Conservation (phyloP, 2,797 vertebrate genomes). For the Rhinophrynus dorsalis region DNA sequence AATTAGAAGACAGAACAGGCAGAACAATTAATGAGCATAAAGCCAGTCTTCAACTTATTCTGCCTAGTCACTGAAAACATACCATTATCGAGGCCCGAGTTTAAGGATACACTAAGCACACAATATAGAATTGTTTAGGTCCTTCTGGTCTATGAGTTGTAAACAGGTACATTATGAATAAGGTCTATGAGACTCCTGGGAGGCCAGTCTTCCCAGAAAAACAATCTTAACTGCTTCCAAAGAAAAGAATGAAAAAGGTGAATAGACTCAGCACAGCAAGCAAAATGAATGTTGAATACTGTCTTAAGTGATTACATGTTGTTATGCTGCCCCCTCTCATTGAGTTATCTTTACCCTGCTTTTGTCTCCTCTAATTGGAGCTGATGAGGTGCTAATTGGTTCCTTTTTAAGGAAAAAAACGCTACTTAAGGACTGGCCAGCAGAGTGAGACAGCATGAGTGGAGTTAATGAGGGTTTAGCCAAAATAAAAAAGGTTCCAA, state of each 20-base stretch:
- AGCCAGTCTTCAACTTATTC: conserved; percentile 83
- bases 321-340: conserved; percentile 80
- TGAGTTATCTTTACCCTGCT: conserved; percentile 94
- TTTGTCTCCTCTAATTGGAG: conserved; percentile 99
- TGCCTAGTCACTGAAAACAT: conserved; percentile 71
- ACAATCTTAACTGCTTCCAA: conserved; percentile 73
- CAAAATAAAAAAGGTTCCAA: conserved; percentile 53
- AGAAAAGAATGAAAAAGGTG: conserved; percentile 65
- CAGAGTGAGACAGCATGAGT: conserved; percentile 84
- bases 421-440: conserved; percentile 85
- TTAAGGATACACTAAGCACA: conserved; percentile 85
- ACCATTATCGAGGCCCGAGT: conserved; percentile 81
- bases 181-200: conserved; percentile 85
- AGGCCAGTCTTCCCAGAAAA: conserved; percentile 88
- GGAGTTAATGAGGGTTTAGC: conserved; percentile 96
- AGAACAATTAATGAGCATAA: conserved; percentile 88
- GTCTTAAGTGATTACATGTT: conserved; percentile 89
- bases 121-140: conserved; percentile 91
- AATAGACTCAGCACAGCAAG: conserved; percentile 71
- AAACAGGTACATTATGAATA: conserved; percentile 93
- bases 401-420: conserved; percentile 80
- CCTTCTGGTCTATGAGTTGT: conserved; percentile 80
- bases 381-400: conserved; percentile 99
- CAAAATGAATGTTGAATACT: conserved; percentile 75
- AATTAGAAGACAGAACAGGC: conserved; percentile 92